Percentiles rank a stretch among this genome's conserved stretches.
Evolutionary conservation across 2,888 invertebrate species (phyloP).

Genomic region (Doris montereyensis): DNA sequence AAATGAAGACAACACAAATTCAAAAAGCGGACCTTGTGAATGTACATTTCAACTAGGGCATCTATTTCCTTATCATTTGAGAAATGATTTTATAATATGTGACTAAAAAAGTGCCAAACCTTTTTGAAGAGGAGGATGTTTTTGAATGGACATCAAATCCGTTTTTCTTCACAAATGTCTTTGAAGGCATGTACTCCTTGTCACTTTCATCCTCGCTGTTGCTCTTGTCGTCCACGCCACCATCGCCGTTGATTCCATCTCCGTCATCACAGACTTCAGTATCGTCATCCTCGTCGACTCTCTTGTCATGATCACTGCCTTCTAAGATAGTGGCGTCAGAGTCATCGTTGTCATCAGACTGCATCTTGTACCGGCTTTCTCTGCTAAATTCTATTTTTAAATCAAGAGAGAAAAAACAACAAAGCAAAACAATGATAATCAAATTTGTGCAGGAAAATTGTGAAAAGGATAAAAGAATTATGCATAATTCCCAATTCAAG

Average conservation of each 20-base stretch:
- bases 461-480: too few species aligned
- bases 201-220: conserved; percentile 36
- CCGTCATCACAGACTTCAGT: conserved; percentile 56
- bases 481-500: too few species aligned
- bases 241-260: conserved; percentile 35
- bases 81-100: too few species aligned
- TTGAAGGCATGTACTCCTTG: conserved; percentile 11
- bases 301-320: conserved; percentile 30
- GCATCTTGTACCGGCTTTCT: too few species aligned
- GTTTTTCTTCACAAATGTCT: background rate
- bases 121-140: background rate
- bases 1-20: background rate
- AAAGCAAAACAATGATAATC: too few species aligned
- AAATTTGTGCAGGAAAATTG: too few species aligned
- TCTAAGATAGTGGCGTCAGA: conserved; percentile 40
- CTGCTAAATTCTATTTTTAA: too few species aligned
- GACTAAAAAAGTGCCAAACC: too few species aligned
- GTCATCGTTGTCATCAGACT: conserved; percentile 25
- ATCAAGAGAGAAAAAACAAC: too few species aligned
- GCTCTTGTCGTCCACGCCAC: conserved; percentile 36
- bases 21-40: background rate
- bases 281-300: conserved; percentile 41
- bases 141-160: background rate
- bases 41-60: too few species aligned
- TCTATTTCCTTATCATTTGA: too few species aligned